Evolutionary conservation across 2,888 invertebrate genomes (phyloP), one percentile per base, ranked within the genome.

Genomic region (Drosophila anomalata): DNA sequence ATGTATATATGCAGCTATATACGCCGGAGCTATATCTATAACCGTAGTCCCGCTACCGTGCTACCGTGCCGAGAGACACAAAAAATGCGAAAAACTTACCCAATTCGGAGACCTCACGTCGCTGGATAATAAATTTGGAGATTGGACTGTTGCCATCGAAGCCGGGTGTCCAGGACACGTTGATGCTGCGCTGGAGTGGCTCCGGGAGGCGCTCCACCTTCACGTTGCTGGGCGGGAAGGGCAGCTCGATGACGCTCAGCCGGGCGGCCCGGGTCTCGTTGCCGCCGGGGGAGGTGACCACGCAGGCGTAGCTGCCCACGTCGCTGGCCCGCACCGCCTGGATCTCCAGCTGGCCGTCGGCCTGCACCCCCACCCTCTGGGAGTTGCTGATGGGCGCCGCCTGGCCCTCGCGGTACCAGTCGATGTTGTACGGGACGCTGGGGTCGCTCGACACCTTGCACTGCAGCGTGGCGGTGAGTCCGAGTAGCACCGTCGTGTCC

Each of bases 91-190:
- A 55, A 33, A 48, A 91, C 93, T 93, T 92, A 97, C 97, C 97
- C 78, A 96, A 93, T 91, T 96, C 96, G 2, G 97, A 96, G 26
- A 98, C 96, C 86, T 97, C 96, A 73, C 98, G 94, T 91, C 96
- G 96, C 91, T 99, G 98, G 58, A 99, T 94, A 75, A 97, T 97
- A 91, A 96, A 99, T 90, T 97, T 97, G 83, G 96, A 94, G 65
- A 99, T 96, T 9, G 97, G 97, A 88, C 98, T 98, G 91, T 99
- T 99, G 59, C 99, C 99, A 92, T 99, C 97, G 91, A 99, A 99
- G 29, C 98, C 98, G 0, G 97, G 96, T 11, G 96, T 96, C 99
- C 99, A 99, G 20, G 96, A 95, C 3, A 99, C 95, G 89, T 98
- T 97, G 73, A 99, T 96, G 29, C 96, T 96, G 89, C 94, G 94